Conservation (phyloP, 2,797 vertebrate species). For the Nyctalus aviator region DNA sequence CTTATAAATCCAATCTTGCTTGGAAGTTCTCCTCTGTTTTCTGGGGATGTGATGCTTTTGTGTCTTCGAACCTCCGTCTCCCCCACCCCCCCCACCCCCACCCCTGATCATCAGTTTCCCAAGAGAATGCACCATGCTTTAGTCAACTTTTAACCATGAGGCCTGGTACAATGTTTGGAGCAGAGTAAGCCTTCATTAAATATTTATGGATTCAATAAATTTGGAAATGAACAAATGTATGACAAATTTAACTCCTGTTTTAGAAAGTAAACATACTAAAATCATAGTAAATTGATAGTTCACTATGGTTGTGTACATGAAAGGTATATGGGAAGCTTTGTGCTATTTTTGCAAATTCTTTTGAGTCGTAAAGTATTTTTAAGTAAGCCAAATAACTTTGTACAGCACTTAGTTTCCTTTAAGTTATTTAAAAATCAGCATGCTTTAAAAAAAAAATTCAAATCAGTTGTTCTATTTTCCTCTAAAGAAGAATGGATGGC, state of each 20-base stretch:
- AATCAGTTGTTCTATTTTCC: slow-evolving; percentile 37
- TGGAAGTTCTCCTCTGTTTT: not conserved
- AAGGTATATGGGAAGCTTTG: not conserved
- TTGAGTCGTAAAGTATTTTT: slow-evolving; percentile 15
- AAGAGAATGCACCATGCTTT: not conserved
- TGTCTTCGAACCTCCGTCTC: not conserved
- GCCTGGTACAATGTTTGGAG: not conserved
- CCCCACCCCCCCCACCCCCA: not conserved
- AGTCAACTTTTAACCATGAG: not conserved
- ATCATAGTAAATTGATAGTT: not conserved
- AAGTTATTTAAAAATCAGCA: slow-evolving; percentile 57
- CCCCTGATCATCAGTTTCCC: not conserved
- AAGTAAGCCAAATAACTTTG: slow-evolving; percentile 44
- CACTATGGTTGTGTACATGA: not conserved
- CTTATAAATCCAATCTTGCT: not conserved
- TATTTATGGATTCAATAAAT: slow-evolving; percentile 24
- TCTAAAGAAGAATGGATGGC: not conserved
- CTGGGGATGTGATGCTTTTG: not conserved
- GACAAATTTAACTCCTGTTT: not conserved
- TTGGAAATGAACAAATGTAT: not conserved
- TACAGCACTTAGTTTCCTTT: slow-evolving; percentile 25
- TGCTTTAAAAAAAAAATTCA: slow-evolving; percentile 50
- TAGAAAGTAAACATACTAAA: slow-evolving; percentile 29
- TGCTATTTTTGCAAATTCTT: not conserved
- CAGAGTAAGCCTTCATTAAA: not conserved